Percentiles rank a stretch among this genome's conserved stretches.
Evolutionary conservation across 1,140 invertebrate species (phyloP).

Genomic region (Ceratitis capitata): DNA sequence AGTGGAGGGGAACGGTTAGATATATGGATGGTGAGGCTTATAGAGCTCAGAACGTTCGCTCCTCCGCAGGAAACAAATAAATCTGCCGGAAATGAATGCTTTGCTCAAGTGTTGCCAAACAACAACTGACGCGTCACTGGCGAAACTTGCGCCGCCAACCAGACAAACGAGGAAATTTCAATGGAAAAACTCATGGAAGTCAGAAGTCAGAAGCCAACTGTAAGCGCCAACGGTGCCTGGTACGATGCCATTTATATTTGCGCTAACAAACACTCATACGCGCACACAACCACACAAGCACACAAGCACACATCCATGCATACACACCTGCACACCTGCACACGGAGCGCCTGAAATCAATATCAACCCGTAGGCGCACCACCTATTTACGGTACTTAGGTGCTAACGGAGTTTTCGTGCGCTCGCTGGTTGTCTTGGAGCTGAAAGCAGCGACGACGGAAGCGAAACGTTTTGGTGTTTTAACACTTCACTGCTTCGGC

Average conservation of each 20-base stretch:
- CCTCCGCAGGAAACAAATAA: slow-evolving; percentile 38
- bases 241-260: slow-evolving; percentile 16
- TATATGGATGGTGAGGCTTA: too few species aligned
- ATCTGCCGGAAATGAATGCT: slow-evolving; percentile 38
- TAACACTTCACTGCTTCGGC: neutral
- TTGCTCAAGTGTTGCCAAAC: slow-evolving; percentile 38
- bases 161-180: slow-evolving; percentile 14
- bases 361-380: slow-evolving; percentile 30
- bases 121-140: slow-evolving; percentile 15
- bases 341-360: neutral
- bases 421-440: slow-evolving; percentile 17
- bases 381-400: slow-evolving; percentile 31
- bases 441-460: neutral
- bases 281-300: neutral
- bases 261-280: neutral
- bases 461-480: too few species aligned
- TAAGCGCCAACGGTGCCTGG: neutral
- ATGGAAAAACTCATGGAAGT: slow-evolving; percentile 6
- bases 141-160: neutral
- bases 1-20: too few species aligned
- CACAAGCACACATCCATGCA: too few species aligned
- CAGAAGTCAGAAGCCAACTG: slow-evolving; percentile 5
- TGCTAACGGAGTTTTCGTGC: neutral
- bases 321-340: neutral
- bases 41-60: neutral